Conservation (phyloP, 2,113 vertebrate genomes). For the Passerina amoena region DNA sequence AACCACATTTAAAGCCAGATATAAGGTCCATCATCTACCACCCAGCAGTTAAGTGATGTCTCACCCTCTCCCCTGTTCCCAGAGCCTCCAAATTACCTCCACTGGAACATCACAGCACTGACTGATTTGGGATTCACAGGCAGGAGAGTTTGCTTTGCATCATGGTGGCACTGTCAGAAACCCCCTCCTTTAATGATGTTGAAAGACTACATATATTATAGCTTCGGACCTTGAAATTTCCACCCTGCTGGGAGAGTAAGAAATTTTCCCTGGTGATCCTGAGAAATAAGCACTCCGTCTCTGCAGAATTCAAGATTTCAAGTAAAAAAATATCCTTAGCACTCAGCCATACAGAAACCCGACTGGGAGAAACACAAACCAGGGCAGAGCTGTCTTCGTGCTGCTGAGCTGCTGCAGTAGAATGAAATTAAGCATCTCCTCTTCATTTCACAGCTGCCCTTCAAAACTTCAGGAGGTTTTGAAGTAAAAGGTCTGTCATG, state of each 20-base stretch:
- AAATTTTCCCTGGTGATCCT: not conserved
- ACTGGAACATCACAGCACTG: accelerated
- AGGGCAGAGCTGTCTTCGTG: accelerated
- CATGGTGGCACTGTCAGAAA: not conserved
- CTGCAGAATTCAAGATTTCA: slow-evolving; percentile 11
- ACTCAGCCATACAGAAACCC: not conserved
- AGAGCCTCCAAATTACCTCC: not conserved
- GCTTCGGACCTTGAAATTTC: not conserved
- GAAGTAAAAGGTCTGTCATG: not conserved
- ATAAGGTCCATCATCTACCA: not conserved
- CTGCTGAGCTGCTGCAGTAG: not conserved
- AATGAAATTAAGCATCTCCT: not conserved
- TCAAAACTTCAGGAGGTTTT: not conserved
- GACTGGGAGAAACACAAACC: not conserved
- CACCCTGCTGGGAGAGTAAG: not conserved
- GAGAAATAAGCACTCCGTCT: not conserved
- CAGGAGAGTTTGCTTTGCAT: not conserved
- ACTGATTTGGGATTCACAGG: not conserved
- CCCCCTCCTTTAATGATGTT: not conserved
- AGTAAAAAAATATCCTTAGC: not conserved
- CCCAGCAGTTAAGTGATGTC: not conserved
- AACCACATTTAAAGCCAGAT: not conserved
- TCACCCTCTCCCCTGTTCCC: not conserved
- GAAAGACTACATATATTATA: not conserved
- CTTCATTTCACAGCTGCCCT: not conserved